Evolutionary conservation across 2,888 invertebrate species (phyloP), one percentile per base, ranked within the genome.

Genomic region (Oscheius onirici): DNA sequence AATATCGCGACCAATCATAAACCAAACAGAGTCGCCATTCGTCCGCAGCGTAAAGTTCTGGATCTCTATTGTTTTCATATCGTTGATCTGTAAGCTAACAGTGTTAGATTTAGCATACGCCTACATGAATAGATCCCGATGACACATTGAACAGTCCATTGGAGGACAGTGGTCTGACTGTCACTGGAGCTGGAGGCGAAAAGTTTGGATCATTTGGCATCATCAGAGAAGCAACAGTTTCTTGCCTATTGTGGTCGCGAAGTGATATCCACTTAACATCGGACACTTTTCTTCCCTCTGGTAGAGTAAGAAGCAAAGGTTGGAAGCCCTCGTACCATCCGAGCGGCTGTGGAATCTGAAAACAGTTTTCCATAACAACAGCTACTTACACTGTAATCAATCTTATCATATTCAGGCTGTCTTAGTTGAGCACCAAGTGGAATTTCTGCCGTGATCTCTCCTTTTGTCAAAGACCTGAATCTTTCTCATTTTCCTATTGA

Each of bases 1-100:
- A 15, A 87, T 75, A 34, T 84, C 85, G 58, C 82, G 83, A 41
- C 87, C 87, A 20, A 84, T 81, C 86, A 88, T 83, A 46, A 87
- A 86, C 87, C 87, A 87, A 6, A 84, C 77, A 0, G 86, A 81
- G 17, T 83, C 75, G n/a, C 84, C 87, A 22, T 84, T 78, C 3
- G 84, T 79, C 58, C 77, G 72, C 52, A 87, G 77, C 0, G 76
- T 74, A 58, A 87, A 86, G 34, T 87, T 80, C 11, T 73, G 70
- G 46, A 87, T 77, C 72, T 78, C 71, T 22, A 87, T 86, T 11
- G 87, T 87, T 61, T 87, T 87, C 40, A 80, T 81, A 76, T 87
- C 85, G 24, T 83, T 65, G 11, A 87, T 72, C 81, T 87, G 34
- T 61, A 81, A 67, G n/a, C n/a, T 17, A 51, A 17, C 5, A 46